A percentile compares a stretch with the other conserved stretches of the same genome.
Evolutionary conservation across 2,797 vertebrate species (phyloP).

Genomic region (Coranthus polyacanthus): DNA sequence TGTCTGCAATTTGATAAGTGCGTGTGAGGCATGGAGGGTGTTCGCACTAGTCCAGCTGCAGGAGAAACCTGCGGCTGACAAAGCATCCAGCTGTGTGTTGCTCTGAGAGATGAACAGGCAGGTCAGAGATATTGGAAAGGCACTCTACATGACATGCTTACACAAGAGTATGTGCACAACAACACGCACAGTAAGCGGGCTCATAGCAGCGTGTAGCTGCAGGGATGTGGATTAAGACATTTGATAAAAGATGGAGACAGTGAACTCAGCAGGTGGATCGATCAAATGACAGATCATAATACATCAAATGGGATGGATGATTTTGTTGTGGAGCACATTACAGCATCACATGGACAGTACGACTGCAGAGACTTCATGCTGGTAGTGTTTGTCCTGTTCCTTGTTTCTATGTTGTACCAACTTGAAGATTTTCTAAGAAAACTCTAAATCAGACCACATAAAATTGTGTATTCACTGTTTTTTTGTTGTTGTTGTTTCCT

Average conservation of each 20-base stretch:
- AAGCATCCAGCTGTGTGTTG: slow-evolving; percentile 27
- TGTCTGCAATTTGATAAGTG: slow-evolving; percentile 1
- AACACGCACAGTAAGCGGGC: not conserved
- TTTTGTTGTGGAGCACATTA: not conserved
- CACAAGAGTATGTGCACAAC: not conserved
- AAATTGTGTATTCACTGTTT: too few species aligned
- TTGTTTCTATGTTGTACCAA: too few species aligned
- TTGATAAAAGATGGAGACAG: not conserved
- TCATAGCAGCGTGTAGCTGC: not conserved
- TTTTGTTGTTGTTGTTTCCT: not conserved
- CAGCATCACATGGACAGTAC: not conserved
- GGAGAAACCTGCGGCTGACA: slow-evolving; percentile 8
- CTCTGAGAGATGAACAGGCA: slow-evolving; percentile 15
- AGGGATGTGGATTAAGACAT: not conserved
- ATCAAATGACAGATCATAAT: not conserved
- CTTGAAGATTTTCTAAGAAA: too few species aligned
- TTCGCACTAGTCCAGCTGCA: slow-evolving; percentile 31
- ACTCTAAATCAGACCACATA: too few species aligned
- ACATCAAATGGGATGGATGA: not conserved
- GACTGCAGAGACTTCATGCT: too few species aligned
- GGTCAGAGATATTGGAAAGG: not conserved
- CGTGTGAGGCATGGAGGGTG: not conserved
- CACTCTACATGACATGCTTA: not conserved
- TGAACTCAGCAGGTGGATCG: not conserved
- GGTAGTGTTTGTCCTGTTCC: too few species aligned